Percentiles rank a stretch among this genome's conserved stretches.
These are phyloP conservation scores for Drosophila triauraria DNA, from an alignment of 1,140 invertebrate genomes.

Conservation along the genomic window DNA sequence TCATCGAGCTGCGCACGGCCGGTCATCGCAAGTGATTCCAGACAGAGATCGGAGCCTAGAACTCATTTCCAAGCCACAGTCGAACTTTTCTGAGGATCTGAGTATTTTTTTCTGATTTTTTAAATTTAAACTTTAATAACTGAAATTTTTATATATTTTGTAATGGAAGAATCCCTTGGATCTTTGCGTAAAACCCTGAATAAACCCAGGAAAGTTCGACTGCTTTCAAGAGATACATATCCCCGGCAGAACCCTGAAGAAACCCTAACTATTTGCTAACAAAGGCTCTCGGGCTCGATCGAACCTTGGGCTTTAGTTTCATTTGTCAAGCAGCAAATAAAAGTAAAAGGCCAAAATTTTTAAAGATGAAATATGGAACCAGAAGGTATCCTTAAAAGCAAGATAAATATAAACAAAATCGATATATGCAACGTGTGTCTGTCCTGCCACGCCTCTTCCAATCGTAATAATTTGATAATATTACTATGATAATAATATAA, in stretches of 20 bases:
- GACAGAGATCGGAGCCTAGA: not conserved
- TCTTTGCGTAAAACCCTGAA: too few relatives aligned
- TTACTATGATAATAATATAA: slow-evolving; percentile 4
- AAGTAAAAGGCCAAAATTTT: slow-evolving; percentile 70
- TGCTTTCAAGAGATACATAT: not conserved
- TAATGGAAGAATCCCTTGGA: not conserved
- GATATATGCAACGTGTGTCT: slow-evolving; percentile 4
- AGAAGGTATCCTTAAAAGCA: not conserved
- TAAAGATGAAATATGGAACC: slow-evolving; percentile 10
- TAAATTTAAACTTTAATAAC: not conserved
- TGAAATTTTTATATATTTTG: not conserved
- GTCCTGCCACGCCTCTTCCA: slow-evolving; percentile 37
- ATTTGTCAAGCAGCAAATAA: slow-evolving; percentile 84
- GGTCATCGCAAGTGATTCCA: slow-evolving; percentile 58
- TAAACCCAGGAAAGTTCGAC: slow-evolving; percentile 7
- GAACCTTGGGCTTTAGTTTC: slow-evolving; percentile 78
- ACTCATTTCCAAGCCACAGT: not conserved
- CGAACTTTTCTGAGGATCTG: not conserved
- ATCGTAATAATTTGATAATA: slow-evolving; percentile 52
- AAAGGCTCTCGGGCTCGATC: slow-evolving; percentile 15
- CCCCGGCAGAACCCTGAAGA: not conserved
- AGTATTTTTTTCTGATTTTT: not conserved
- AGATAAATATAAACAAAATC: slow-evolving; percentile 4
- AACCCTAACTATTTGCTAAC: slow-evolving; percentile 13
- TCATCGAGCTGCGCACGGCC: slow-evolving; percentile 61